Evolutionary conservation across 2,113 vertebrate genomes (phyloP), one percentile per base, ranked within the genome.

Genomic region (Ochotona princeps): DNA sequence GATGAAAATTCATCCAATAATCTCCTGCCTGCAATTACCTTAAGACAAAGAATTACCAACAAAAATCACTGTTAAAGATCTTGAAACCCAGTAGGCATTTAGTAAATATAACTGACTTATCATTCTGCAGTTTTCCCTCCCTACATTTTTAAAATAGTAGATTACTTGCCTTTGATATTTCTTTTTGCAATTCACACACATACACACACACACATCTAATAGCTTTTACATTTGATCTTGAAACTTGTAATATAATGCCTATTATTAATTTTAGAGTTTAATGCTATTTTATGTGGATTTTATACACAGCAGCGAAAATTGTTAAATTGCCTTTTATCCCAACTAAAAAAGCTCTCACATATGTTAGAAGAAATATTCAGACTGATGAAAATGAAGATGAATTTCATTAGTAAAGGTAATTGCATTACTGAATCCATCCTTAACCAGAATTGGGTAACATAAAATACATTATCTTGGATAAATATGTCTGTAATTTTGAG

Each of bases 21-120:
- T 47, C 54, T 84, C 32, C n/a, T 69, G 13, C 14, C 10, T 32
- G 35, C 17, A 88, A 83, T 8, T 26, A 44, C 35, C 49, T 84
- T 91, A 67, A 87, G 35, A 88, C 26, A 92, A 54, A 32, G 54
- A 70, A 65, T 66, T 32, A 35, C 15, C 69, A 23, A 70, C n/a
- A 35, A 70, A n/a, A 67, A 2, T 26, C 65, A 54, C 70, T 35
- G 15, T 25, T 49, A 79, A 47, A 23, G 78, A 47, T 26, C 35
- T 65, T 49, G 57, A 93, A 95, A 87, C 32, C 75, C 63, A 83
- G 73, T 25, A 54, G 12, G 61, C 5, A 91, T 25, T n/a, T 81
- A 91, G 81, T 30, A 84, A 83, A 38, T 74, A 54, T 47, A 21
- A 51, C 49, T n/a, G 61, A 21, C 3, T 66, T 75, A 66, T 76